phyloP scores from a whole-genome alignment of 2,888 invertebrate species.

The Conomelus anceps region DNA sequence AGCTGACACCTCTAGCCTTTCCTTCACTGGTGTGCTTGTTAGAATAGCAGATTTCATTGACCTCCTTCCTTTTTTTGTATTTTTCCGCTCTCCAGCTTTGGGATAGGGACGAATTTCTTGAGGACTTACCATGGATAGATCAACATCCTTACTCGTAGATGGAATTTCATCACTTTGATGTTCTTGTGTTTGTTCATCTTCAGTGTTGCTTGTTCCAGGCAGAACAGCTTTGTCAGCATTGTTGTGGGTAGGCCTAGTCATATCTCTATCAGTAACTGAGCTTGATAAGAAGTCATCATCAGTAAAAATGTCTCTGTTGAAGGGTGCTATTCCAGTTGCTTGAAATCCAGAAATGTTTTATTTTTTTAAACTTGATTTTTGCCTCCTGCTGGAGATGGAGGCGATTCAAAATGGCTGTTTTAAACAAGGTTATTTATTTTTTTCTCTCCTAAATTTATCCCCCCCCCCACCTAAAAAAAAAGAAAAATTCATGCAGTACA shows the following conservation, averaged over 20 bases:
- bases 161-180: not conserved
- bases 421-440: too few species aligned
- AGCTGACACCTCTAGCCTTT: not conserved
- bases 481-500: too few species aligned
- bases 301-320: not conserved
- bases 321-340: not conserved
- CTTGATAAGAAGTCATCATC: not conserved
- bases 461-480: too few species aligned
- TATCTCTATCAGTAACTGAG: not conserved
- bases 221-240: too few species aligned
- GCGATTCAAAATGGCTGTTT: too few species aligned
- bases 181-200: not conserved
- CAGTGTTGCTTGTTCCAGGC: too few species aligned
- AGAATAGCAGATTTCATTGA: not conserved
- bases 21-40: not conserved
- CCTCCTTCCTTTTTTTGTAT: not conserved
- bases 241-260: too few species aligned
- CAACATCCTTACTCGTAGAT: not conserved
- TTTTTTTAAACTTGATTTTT: too few species aligned
- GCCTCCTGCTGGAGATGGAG: too few species aligned
- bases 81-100: not conserved
- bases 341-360: not conserved
- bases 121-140: not conserved
- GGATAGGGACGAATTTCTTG: not conserved
- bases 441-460: too few species aligned